phyloP scores from a whole-genome alignment of 2,797 vertebrate genomes.

The Myiothlypis chrysogaster region DNA sequence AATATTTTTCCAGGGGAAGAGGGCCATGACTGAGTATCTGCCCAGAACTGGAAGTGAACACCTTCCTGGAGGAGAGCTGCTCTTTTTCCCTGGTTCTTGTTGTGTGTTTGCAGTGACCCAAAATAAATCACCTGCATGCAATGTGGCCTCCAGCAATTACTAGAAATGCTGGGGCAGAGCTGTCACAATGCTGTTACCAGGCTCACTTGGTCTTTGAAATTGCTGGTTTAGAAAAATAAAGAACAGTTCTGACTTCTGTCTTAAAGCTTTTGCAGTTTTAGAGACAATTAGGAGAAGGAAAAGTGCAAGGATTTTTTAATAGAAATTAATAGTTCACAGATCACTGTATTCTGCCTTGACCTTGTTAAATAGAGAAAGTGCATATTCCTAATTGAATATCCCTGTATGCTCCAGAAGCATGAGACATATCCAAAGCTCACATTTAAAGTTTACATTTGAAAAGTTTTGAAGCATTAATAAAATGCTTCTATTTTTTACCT shows the following conservation, averaged over 20 bases:
- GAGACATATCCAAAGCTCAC: not conserved
- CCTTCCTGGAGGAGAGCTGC: not conserved
- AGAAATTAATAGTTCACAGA: not conserved
- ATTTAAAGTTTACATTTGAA: not conserved
- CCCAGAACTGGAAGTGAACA: not conserved
- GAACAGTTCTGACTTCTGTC: not conserved
- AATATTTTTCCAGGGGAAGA: not conserved
- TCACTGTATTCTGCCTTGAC: not conserved
- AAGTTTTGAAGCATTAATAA: slow-evolving; percentile 45
- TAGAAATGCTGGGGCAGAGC: not conserved
- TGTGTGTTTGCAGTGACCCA: not conserved
- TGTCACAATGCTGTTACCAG: not conserved
- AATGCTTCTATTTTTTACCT: slow-evolving; percentile 1
- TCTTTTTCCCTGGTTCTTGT: not conserved
- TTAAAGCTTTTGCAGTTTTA: not conserved
- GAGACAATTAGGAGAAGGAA: not conserved
- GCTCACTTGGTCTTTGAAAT: not conserved
- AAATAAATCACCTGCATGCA: not conserved
- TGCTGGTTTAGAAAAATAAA: not conserved
- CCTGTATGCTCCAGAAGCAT: not conserved
- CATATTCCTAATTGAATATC: not conserved
- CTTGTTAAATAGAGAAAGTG: not conserved
- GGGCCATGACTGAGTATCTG: not conserved
- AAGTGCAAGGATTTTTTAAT: not conserved
- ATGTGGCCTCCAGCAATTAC: not conserved